Base-by-base conservation (phyloP, 2,113 vertebrate species). In the Thryonomys swinderianus region DNA sequence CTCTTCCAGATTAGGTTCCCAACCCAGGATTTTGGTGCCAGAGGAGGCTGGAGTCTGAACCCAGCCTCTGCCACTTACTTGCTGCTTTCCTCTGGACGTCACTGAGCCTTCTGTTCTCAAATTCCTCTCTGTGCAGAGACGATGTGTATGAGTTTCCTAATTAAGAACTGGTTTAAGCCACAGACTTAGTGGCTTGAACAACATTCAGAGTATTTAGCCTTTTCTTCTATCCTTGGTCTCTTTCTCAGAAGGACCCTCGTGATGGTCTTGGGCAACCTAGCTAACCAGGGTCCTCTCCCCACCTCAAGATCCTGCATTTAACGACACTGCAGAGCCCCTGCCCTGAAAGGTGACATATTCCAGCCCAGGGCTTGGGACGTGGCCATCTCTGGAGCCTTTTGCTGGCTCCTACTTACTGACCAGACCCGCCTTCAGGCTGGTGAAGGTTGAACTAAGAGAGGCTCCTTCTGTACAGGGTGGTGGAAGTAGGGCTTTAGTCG, bases 61-160 rank as follows among this genome's bases (percentile, higher is more conserved):
- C 67, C 62, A 80, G 34, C 3, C 27, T 81, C n/a, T n/a, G 37
- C 32, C 18, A 14, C n/a, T 40, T 20, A 1, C n/a, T 61, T 30
- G 48, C 59, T 79, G 48, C 30, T 76, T 34, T 51, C 48, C 3
- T 6, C 48, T 12, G 8, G 40, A 18, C 1, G 23, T 51, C 20
- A 12, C 48, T 0, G 14, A 61, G 37, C 6, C 20, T n/a, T 55
- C 27, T 13, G 27, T 17, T 34, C 48, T 57, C 59, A 18, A 18
- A 51, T 74, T 80, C 61, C 61, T n/a, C 3, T 20, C 55, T 62
- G 90, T 42, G n/a, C 34, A n/a, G 57, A 61, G 64, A 84, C 21
- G 32, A 2, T n/a, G 21, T 0, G 6, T 7, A 10, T 42, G 6
- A 3, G 34, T 76, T 64, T 81, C 23, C 57, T 64, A 0, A 1